Conservation (phyloP, 2,888 invertebrate genomes). For the Andrena praecox region DNA sequence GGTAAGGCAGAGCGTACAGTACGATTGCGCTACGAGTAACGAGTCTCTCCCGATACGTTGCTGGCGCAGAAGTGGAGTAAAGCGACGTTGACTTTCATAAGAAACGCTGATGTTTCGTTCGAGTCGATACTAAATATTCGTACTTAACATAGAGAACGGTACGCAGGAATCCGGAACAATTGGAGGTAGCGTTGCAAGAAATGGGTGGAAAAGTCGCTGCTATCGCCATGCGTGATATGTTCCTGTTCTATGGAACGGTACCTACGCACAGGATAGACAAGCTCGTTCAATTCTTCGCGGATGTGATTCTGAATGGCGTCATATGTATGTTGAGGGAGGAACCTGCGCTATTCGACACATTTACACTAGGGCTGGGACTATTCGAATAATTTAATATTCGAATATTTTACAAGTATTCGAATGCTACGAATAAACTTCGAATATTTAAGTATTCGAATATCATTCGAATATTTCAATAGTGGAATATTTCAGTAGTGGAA, state of each 20-base stretch:
- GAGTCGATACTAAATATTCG: neutral
- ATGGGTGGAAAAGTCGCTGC: constrained; percentile 72
- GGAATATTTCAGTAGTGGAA: too few species aligned
- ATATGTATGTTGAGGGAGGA: constrained; percentile 62
- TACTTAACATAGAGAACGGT: constrained; percentile 64
- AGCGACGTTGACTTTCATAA: too few species aligned
- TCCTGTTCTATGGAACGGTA: constrained; percentile 74
- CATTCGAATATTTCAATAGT: too few species aligned
- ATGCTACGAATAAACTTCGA: too few species aligned
- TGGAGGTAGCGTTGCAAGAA: constrained; percentile 64
- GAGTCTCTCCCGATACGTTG: too few species aligned
- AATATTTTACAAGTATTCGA: too few species aligned
- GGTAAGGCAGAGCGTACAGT: constrained; percentile 50
- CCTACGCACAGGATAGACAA: constrained; percentile 60
- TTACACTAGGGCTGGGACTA: neutral
- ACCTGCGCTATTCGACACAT: neutral
- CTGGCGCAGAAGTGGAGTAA: too few species aligned
- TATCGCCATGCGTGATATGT: constrained; percentile 72
- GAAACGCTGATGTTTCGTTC: too few species aligned
- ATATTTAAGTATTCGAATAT: too few species aligned
- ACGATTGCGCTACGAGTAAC: neutral
- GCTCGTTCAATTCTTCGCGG: constrained; percentile 71
- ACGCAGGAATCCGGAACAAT: constrained; percentile 54
- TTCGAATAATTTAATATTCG: too few species aligned
- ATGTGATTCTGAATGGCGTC: constrained; percentile 71